Evolutionary conservation across 2,113 vertebrate species (phyloP).

Genomic region (Lophura nycthemera): DNA sequence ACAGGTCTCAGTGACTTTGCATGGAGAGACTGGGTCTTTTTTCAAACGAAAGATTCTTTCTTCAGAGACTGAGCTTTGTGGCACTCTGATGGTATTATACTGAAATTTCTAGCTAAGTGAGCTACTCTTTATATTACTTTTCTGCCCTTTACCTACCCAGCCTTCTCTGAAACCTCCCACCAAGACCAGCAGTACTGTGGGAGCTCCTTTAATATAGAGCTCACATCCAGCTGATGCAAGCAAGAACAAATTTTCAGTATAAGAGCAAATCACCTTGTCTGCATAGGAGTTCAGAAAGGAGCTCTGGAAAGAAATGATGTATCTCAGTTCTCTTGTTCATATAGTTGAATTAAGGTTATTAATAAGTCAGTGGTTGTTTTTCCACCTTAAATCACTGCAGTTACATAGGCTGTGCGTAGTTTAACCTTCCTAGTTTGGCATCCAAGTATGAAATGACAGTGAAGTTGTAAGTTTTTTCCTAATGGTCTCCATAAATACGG

Average conservation of each 20-base stretch:
- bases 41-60: neutral
- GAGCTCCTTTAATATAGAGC: neutral
- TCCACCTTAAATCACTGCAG: neutral
- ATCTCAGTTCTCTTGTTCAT: neutral
- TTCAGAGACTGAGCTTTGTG: neutral
- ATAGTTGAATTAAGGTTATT: neutral
- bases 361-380: neutral
- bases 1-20: neutral
- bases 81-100: neutral
- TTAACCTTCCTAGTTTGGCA: neutral
- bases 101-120: neutral
- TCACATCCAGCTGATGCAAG: constrained; percentile 42
- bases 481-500: neutral
- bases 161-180: neutral
- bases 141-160: neutral
- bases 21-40: neutral
- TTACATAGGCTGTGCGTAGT: neutral
- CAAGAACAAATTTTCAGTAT: constrained; percentile 51
- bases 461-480: neutral
- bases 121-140: neutral
- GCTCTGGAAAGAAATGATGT: neutral
- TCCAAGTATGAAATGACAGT: neutral
- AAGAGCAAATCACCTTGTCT: constrained; percentile 45
- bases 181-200: neutral
- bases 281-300: constrained; percentile 28